phyloP scores from a whole-genome alignment of 1,140 invertebrate genomes.

The Caenorhabditis brenneri region DNA sequence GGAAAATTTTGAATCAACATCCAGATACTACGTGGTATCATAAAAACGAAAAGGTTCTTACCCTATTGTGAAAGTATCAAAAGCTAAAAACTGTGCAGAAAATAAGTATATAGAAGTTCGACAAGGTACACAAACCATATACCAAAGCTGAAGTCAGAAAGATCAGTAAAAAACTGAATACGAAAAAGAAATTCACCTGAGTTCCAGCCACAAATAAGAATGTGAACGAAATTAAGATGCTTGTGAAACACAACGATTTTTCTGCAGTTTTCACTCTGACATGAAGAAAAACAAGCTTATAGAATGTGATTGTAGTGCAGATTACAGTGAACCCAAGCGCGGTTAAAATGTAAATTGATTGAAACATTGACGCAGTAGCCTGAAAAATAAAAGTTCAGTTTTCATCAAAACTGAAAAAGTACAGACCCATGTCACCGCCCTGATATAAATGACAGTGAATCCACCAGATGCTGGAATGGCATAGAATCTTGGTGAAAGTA shows the following conservation, averaged over 20 bases:
- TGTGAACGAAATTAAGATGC: neutral
- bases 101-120: neutral
- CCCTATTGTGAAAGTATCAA: neutral
- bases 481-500: neutral
- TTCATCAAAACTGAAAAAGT: neutral
- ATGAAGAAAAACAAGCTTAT: neutral
- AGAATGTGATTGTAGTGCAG: neutral
- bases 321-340: neutral
- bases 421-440: neutral
- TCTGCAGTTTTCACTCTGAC: neutral
- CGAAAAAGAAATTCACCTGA: too few relatives aligned
- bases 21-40: neutral
- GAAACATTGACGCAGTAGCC: neutral
- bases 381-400: neutral
- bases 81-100: slow-evolving; percentile 14
- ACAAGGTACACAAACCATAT: neutral
- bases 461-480: neutral
- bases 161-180: too few relatives aligned
- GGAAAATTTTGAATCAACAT: neutral
- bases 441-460: neutral
- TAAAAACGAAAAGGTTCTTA: too few relatives aligned
- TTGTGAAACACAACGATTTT: neutral
- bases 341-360: neutral
- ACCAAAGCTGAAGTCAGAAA: neutral
- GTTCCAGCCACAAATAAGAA: neutral